Evolutionary conservation across 2,113 vertebrate genomes (phyloP), one percentile per base, ranked within the genome.

Genomic region (Perca flavescens): DNA sequence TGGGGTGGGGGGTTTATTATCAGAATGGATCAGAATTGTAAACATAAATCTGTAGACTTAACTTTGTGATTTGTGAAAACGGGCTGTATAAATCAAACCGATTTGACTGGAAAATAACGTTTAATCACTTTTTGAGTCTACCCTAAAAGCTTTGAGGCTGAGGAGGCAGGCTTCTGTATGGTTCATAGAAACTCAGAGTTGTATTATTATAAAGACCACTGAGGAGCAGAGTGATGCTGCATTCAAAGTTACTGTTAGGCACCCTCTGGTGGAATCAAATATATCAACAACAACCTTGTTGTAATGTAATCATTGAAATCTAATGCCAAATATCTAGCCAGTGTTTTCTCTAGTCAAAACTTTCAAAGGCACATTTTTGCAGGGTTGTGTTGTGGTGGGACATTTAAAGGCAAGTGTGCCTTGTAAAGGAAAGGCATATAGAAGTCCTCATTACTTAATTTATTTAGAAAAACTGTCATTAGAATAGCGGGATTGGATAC

Each of bases 201-300:
- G 15, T 36, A 21, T 47, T 36, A 21, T 47, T 43, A 31, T 36
- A 16, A 57, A 43, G 7, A 69, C 19, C 34, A 7, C 31, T 47
- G 1, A 34, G 3, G 3, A 22, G 31, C 50, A 49, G 9, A 74
- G 22, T 19, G 47, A 47, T 22, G 52, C 16, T 61, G 57, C 16
- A 53, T 16, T 46, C 10, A 74, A 7, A 53, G 43, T 74, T 53
- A 15, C 61, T 10, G 82, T 60, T 60, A 11, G 25, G 15, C 22
- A 47, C 85, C 88, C 74, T 85, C 90, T 88, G 11, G 70, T 91
- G 88, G 87, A 79, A 46, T 8, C 15, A 89, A 36, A 36, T 47
- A 28, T 8, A 60, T 6, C 11, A 61, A 70, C 54, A 84, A 67
- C 78, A 70, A 28, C 17, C 1, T 31, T 43, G 1, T 0, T 4